A percentile compares a stretch with the other conserved stretches of the same genome.
Evolutionary conservation across 2,797 vertebrate species (phyloP).

Genomic region (Poeciliopsis presidionis): DNA sequence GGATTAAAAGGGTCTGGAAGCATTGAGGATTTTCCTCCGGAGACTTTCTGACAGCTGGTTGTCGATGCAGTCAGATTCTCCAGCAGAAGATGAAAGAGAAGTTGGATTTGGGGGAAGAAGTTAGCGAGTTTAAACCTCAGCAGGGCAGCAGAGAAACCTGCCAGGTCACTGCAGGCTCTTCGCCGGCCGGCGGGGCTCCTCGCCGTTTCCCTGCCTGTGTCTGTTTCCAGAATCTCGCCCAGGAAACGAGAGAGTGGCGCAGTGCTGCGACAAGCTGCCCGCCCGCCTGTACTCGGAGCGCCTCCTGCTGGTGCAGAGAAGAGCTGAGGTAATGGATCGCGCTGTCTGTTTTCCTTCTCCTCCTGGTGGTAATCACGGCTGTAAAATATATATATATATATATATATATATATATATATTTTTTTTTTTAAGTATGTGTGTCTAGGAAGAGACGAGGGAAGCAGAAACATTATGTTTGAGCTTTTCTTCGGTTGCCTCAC

Average conservation of each 20-base stretch:
- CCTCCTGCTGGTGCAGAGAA: constrained; percentile 64
- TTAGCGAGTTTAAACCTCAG: constrained; percentile 43
- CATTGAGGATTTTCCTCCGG: constrained; percentile 15
- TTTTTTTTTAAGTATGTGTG: constrained; percentile 10
- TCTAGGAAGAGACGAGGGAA: constrained; percentile 46
- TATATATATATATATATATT: not conserved
- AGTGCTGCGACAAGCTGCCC: constrained; percentile 72
- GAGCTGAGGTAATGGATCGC: not conserved
- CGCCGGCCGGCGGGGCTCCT: constrained; percentile 14
- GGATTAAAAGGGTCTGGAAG: constrained; percentile 10
- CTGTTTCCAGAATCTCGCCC: constrained; percentile 49
- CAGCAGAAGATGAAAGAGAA: constrained; percentile 49
- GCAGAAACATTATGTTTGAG: constrained; percentile 34
- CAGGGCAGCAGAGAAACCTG: constrained; percentile 22
- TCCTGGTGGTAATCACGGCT: constrained; percentile 27
- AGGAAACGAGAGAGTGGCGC: constrained; percentile 58
- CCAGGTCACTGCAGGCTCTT: constrained; percentile 56
- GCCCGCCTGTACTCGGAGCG: constrained; percentile 42
- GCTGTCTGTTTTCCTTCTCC: not conserved
- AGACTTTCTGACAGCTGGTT: constrained; percentile 53
- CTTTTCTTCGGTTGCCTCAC: not conserved
- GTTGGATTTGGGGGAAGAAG: constrained; percentile 20
- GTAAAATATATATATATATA: constrained; percentile 40
- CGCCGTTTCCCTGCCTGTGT: constrained; percentile 27
- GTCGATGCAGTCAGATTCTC: constrained; percentile 32